Evolutionary conservation across 2,797 vertebrate genomes (phyloP), one percentile per base, ranked within the genome.

Genomic region (Danio tinwini): DNA sequence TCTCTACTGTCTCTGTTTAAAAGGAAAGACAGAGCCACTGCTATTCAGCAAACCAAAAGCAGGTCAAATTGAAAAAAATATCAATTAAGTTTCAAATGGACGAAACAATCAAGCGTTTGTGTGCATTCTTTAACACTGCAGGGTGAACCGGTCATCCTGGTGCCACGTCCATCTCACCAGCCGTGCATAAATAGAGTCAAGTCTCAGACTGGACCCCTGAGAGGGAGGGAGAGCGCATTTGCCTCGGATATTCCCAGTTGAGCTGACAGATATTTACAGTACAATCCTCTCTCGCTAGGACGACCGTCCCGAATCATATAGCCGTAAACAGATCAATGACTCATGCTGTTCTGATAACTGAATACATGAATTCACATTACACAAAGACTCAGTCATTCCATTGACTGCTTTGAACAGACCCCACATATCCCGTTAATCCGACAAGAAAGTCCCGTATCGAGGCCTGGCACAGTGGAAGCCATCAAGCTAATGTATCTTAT

Each of bases 351-450:
- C 86, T 90, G 82, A 90, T 90, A 86, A 90, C 85, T 84, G 80
- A 86, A 89, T 86, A 89, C 88, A 89, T 87, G 84, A 89, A 89
- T 90, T 85, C 87, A 83, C 80, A 84, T 90, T 88, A 89, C 84
- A 80, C 64, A 67, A 75, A 76, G 75, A 73, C 81, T 86, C 85
- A 80, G 82, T 86, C 85, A 84, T 82, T 49, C 65, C 86, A 87
- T 82, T 85, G 85, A 86, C 84, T 64, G 70, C 69, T 67, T 72
- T 19, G 70, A 82, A 82, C 53, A 69, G 67, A 79, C 70, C 71
- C 72, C 50, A 56, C 74, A 56, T 64, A 69, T 59, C 16, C 2
- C 44, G 75, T 59, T 70, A 77, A 80, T 70, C 76, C 29, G 63
- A 82, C 45, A 67, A 63, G 59, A 49, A 69, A 21, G 63, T 70